These are phyloP conservation scores for Haemorhous mexicanus DNA, from an alignment of 2,113 vertebrate species.

Conservation along the genomic window DNA sequence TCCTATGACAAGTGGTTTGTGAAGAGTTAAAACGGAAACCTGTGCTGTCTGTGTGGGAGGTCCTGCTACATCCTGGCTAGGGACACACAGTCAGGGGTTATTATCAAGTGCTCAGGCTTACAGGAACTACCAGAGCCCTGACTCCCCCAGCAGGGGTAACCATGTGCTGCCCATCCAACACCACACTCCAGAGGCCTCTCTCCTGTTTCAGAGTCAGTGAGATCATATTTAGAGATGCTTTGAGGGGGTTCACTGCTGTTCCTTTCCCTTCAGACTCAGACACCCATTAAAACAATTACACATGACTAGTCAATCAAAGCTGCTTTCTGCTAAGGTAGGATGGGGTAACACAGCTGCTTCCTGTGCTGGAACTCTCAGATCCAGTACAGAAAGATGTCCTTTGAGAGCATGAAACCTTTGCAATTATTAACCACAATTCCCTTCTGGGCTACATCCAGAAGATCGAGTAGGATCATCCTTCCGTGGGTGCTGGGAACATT, in stretches of 20 bases:
- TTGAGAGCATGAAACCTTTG: background rate
- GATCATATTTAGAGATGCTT: background rate
- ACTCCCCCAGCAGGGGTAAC: background rate
- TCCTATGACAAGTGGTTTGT: background rate
- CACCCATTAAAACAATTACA: background rate
- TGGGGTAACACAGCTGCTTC: background rate
- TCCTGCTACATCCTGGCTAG: background rate
- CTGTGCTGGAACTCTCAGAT: background rate
- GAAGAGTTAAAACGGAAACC: background rate
- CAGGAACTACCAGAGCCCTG: background rate
- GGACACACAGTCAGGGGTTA: background rate
- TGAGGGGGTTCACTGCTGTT: background rate
- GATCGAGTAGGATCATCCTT: background rate
- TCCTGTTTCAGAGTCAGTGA: background rate
- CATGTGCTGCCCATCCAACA: background rate
- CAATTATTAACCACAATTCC: background rate
- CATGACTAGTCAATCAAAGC: background rate
- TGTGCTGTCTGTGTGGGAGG: background rate
- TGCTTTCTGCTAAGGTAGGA: background rate
- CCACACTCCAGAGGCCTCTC: background rate
- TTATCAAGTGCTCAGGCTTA: background rate
- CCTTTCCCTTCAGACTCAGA: background rate
- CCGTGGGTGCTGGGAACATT: accelerated
- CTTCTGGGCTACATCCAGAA: background rate
- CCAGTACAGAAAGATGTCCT: background rate